Conservation (phyloP, 2,888 invertebrate species). For the Spialia ferax region DNA sequence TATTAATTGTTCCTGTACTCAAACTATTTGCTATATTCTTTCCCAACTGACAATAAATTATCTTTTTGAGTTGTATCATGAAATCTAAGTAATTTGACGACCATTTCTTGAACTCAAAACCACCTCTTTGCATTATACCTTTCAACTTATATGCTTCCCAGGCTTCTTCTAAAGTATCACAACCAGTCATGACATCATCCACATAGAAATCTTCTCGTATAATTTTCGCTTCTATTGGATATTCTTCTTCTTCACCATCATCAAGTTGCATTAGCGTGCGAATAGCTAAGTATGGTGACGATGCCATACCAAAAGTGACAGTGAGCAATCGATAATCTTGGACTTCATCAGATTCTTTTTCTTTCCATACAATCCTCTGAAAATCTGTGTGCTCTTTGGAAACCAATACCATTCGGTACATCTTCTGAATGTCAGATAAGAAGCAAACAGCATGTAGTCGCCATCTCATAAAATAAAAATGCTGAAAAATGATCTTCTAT, state of each 20-base stretch:
- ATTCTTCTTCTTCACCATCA: conserved; percentile 33
- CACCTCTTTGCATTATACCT: conserved; percentile 27
- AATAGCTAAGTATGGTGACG: conserved; percentile 44
- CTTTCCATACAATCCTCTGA: conserved; percentile 44
- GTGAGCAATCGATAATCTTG: conserved; percentile 41
- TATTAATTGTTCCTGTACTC: conserved; percentile 42
- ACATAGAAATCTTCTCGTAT: conserved; percentile 41
- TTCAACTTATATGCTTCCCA: conserved; percentile 20
- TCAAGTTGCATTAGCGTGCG: conserved; percentile 38
- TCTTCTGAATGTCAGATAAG: conserved; percentile 49
- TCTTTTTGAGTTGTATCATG: conserved; percentile 21
- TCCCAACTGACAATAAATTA: no score
- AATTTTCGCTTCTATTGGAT: conserved; percentile 32
- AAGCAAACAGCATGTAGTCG: conserved; percentile 47
- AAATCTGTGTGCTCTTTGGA: conserved; percentile 43
- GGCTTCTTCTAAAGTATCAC: conserved; percentile 30
- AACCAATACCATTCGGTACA: conserved; percentile 51
- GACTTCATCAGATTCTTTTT: conserved; percentile 15
- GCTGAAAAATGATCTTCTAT: no score
- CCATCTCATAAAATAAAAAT: conserved; percentile 48
- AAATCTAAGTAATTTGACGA: conserved; percentile 41
- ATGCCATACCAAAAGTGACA: conserved; percentile 47
- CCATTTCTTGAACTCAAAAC: conserved; percentile 45
- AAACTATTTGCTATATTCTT: conserved; percentile 21
- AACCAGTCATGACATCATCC: conserved; percentile 40